phyloP scores from a whole-genome alignment of 53 echinoderm and acorn worm genomes.

The Actinopyga echinites region DNA sequence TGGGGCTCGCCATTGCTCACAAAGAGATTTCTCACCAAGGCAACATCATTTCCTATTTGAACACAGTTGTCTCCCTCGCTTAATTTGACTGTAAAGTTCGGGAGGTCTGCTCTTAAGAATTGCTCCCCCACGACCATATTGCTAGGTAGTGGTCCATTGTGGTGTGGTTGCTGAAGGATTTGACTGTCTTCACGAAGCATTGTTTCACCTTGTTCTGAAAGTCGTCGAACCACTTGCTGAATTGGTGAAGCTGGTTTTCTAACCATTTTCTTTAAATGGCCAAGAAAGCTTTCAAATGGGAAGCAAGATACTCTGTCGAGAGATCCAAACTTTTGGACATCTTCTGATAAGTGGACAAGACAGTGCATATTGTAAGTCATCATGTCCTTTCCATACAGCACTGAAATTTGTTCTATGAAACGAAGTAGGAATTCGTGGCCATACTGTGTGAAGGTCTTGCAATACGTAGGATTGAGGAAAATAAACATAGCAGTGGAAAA shows the following conservation, averaged over 20 bases:
- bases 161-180: not conserved
- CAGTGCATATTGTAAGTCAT: constrained; percentile 42
- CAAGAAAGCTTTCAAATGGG: constrained; percentile 44
- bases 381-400: not conserved
- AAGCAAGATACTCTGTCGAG: constrained; percentile 52
- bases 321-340: constrained; percentile 26
- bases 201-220: not conserved
- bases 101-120: not conserved
- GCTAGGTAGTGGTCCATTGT: not conserved
- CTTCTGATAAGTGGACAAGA: constrained; percentile 42
- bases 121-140: not conserved
- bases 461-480: no score
- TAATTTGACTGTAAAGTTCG: not conserved
- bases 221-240: constrained; percentile 11
- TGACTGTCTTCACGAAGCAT: not conserved
- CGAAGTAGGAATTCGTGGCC: no score
- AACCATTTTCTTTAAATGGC: constrained; percentile 28
- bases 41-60: not conserved
- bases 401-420: no score
- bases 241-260: constrained; percentile 31
- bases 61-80: not conserved
- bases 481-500: constrained; percentile 42
- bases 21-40: not conserved
- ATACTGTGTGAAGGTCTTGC: no score
- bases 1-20: not conserved